Evolutionary conservation across 1,140 invertebrate species (phyloP).

Genomic region (Ceratoteleas bidentatus): DNA sequence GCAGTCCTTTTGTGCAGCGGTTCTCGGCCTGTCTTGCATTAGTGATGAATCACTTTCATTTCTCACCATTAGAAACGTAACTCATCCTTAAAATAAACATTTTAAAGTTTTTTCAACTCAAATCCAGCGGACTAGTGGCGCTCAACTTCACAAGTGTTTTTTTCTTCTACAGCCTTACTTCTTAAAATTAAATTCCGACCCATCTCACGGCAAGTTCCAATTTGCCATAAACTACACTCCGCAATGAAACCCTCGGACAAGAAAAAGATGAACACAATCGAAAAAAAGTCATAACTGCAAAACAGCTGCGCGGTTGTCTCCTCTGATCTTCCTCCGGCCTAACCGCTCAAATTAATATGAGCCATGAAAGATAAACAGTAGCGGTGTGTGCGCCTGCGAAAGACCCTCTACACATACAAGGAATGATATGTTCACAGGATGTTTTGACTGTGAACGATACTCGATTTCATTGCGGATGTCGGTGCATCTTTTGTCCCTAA

Average conservation of each 20-base stretch:
- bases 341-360: conserved; percentile 71
- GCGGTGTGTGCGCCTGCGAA: conserved; percentile 43
- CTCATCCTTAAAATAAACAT: too few relatives aligned
- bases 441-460: conserved; percentile 72
- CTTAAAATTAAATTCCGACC: background rate
- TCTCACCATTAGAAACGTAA: too few relatives aligned
- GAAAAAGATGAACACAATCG: conserved; percentile 26
- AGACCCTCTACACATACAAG: conserved; percentile 29
- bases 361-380: conserved; percentile 71
- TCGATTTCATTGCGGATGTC: conserved; percentile 62
- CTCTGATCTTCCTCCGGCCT: conserved; percentile 68
- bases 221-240: conserved; percentile 32
- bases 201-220: too few relatives aligned
- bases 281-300: conserved; percentile 52
- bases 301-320: conserved; percentile 70
- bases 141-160: too few relatives aligned
- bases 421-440: conserved; percentile 67
- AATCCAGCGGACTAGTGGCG: too few relatives aligned
- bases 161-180: too few relatives aligned
- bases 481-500: conserved; percentile 69
- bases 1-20: too few relatives aligned
- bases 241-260: background rate
- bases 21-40: too few relatives aligned
- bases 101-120: too few relatives aligned
- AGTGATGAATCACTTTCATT: too few relatives aligned